Base-by-base conservation (phyloP, 92 coral and sea anemone genomes). In the Phenganax stokvisi region DNA sequence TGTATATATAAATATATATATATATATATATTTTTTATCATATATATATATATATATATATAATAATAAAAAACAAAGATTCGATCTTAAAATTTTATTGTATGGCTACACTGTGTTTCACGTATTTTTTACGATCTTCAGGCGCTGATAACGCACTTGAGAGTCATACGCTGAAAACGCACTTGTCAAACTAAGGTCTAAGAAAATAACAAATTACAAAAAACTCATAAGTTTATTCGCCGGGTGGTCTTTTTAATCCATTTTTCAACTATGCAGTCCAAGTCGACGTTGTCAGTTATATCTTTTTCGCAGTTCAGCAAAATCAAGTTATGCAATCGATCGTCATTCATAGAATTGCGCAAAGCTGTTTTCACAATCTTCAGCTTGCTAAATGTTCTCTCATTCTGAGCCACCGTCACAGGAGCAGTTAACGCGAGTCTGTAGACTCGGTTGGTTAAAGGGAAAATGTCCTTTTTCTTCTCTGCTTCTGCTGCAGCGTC, bases 311-410 rank as follows among this genome's bases (percentile, higher is more conserved):
- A 6, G 0, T 56, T 57, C 6, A 55, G 13, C 62, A 75, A 75
- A 75, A 54, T 55, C n/a, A 57, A 54, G 27, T 57, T 55, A 0
- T 20, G 80, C 29, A 75, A 75, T 56, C 80, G 37, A 75, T 56
- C 8, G 28, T 75, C 80, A 1, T 44, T 5, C 80, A 75, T 75
- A 28, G 80, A 75, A 75, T 75, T 75, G 47, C 52, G 80, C 80
- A 55, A 75, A 75, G 80, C 64, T 9, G 80, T 75, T 75, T 75
- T 75, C 67, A 75, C 65, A 5, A 51, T 57, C 80, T 75, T 75
- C n/a, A 56, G 64, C 67, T 75, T 55, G 80, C 66, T 75, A 65
- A 75, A 75, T 15, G 65, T 55, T 57, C 80, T 75, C 15, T 56
- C 62, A 56, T 72, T 72, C 20, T 28, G 56, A 10, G 76, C 76